These are phyloP conservation scores for Apodemus sylvaticus DNA, from an alignment of 2,113 vertebrate species.

Conservation along the genomic window DNA sequence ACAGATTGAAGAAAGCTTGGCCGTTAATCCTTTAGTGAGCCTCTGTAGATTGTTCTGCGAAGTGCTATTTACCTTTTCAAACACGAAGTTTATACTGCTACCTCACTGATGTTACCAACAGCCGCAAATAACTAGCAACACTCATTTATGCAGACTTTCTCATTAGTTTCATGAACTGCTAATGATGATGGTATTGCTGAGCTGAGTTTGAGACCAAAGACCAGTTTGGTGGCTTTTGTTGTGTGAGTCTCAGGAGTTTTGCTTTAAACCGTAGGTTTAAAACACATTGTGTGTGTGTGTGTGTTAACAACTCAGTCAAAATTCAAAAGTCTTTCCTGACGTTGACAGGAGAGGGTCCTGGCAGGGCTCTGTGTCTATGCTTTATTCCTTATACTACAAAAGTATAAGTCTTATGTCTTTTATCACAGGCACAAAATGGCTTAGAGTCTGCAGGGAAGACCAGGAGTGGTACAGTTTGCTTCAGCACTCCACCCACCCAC, in stretches of 20 bases:
- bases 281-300: neutral
- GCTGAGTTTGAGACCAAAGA: neutral
- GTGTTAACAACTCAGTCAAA: neutral
- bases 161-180: slow-evolving; percentile 52
- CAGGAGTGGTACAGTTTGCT: too few relatives aligned
- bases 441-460: neutral
- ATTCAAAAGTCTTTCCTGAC: neutral
- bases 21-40: slow-evolving; percentile 54
- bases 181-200: neutral
- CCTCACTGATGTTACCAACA: slow-evolving; percentile 43
- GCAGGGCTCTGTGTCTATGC: neutral
- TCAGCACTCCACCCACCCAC: neutral
- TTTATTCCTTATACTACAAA: too few relatives aligned
- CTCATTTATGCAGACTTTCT: slow-evolving; percentile 48
- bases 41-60: slow-evolving; percentile 52
- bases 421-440: neutral
- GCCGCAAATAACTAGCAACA: slow-evolving; percentile 58
- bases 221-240: neutral
- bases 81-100: neutral
- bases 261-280: neutral
- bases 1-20: slow-evolving; percentile 2
- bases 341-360: neutral
- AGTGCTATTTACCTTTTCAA: slow-evolving; percentile 12
- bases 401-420: neutral
- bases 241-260: neutral